Base-by-base conservation (phyloP, 2,888 invertebrate genomes). In the Noctua janthe region DNA sequence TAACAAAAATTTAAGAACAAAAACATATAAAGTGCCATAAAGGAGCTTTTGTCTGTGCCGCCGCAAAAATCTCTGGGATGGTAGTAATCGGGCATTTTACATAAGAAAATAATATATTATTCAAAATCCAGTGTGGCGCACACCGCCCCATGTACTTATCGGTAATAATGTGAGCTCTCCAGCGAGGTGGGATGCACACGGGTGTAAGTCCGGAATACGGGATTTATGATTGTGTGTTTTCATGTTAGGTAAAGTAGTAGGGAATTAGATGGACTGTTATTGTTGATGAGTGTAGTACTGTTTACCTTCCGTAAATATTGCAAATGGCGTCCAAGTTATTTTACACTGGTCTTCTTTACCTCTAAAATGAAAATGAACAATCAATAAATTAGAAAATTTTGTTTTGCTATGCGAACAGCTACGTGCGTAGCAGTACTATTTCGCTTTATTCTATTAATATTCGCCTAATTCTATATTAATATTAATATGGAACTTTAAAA, bases 31-130 rank as follows among this genome's bases (percentile, higher is more conserved):
- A 96, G 94, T 93, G 93, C 94, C 94, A 95, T 96, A 96, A 97
- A 97, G 91, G 95, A 95, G 95, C 94, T 95, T 94, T 95, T 90
- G 92, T 94, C 93, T 95, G 94, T 94, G 94, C 92, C 91, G 91
- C 90, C 93, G 92, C 93, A 93, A 93, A 96, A 96, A 97, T 96
- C 96, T 96, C 95, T 90, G 91, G 92, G 95, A 94, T 95, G 96
- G 95, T 92, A 94, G 95, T 96, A 96, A 97, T 97, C 97, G 97
- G 95, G 94, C 96, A 96, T 97, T 97, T 97, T 96, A 96, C 97
- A 97, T 97, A 97, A 94, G 96, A 96, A 97, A 96, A 96, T 96
- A 95, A 97, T 97, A 97, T 96, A 96, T 97, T 97, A 97, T 97
- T 97, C 97, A 97, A 96, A 96, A 97, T 97, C 96, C 94, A 95